phyloP scores from a whole-genome alignment of 2,888 invertebrate species.

The Synergus itoensis region DNA sequence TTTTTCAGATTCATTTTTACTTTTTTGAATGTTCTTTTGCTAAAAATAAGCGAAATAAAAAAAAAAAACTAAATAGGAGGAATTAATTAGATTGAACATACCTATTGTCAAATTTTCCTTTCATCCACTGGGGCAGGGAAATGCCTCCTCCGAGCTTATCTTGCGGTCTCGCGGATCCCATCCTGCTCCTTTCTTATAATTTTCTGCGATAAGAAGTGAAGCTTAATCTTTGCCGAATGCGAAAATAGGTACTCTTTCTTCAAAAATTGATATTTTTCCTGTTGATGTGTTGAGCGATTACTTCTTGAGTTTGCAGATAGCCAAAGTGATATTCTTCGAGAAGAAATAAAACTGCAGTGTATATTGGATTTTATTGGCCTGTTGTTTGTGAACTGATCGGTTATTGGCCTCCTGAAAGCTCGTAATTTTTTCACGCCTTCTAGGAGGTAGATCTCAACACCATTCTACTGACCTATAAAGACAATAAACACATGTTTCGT shows the following conservation, averaged over 20 bases:
- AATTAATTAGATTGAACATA: constrained; percentile 65
- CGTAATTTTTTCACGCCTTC: constrained; percentile 42
- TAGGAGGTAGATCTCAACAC: constrained; percentile 60
- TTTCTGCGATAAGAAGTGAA: neutral
- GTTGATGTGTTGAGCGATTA: neutral
- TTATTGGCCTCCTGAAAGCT: constrained; percentile 19
- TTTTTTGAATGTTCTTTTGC: too few species aligned
- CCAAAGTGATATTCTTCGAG: neutral
- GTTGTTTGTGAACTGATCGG: constrained; percentile 45
- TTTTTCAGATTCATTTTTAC: too few species aligned
- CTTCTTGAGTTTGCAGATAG: neutral
- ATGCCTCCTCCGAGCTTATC: constrained; percentile 78
- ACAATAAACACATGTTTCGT: constrained; percentile 39
- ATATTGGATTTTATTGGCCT: constrained; percentile 42
- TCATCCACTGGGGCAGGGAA: constrained; percentile 88
- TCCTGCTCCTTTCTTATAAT: constrained; percentile 51
- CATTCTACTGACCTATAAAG: constrained; percentile 65
- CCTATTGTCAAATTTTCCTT: constrained; percentile 82
- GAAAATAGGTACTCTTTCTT: neutral
- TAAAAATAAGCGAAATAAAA: neutral
- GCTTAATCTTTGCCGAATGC: neutral
- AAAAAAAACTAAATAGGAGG: neutral
- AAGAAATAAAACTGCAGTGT: neutral
- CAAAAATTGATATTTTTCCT: constrained; percentile 10
- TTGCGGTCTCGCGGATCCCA: constrained; percentile 72